Base-by-base conservation (phyloP, 2,888 invertebrate genomes). In the Sphaeridia pumilis region DNA sequence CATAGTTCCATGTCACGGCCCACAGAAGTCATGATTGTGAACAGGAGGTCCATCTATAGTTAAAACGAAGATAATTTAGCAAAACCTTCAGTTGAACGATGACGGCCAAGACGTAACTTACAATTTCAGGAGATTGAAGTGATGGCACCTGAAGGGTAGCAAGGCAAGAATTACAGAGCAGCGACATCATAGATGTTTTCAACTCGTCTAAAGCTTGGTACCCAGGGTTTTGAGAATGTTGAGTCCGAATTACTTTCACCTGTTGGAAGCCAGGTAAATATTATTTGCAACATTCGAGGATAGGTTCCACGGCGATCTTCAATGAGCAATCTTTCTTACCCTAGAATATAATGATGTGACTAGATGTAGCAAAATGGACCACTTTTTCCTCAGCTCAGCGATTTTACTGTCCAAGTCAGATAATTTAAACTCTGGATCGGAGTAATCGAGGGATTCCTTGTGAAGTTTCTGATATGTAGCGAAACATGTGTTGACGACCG, bases 151-250 rank as follows among this genome's bases (percentile, higher is more conserved):
- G 80, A 63, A 89, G 81, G 72, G 87, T 87, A 69, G 87, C 85
- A 72, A 86, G 84, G 70, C 89, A 90, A 72, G 87, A 89, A 72
- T 88, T 88, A 70, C 83, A 84, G 67, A 92, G 77, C 66, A 92
- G 77, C 52, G 86, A 83, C 55, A 89, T 78, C 66, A 90, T 75
- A 61, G 82, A 21, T 80, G 78, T 47, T 78, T 76, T 44, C 78
- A 77, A 67, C 74, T 72, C 71, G 75, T 74, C 71, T 76, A 70
- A 68, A 72, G 68, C 67, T 72, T 75, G 58, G 70, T 77, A 64
- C 73, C 74, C 70, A 78, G 70, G 55, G 28, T 59, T 57, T 26
- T 57, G 57, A 22, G 46, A 54, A 22, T 54, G 58, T 46, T 59
- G 60, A 27, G 60, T 50, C 22, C 60, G 59, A 41, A 63, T 58